Evolutionary conservation across 2,113 vertebrate genomes (phyloP).

Genomic region (Thunnus maccoyii): DNA sequence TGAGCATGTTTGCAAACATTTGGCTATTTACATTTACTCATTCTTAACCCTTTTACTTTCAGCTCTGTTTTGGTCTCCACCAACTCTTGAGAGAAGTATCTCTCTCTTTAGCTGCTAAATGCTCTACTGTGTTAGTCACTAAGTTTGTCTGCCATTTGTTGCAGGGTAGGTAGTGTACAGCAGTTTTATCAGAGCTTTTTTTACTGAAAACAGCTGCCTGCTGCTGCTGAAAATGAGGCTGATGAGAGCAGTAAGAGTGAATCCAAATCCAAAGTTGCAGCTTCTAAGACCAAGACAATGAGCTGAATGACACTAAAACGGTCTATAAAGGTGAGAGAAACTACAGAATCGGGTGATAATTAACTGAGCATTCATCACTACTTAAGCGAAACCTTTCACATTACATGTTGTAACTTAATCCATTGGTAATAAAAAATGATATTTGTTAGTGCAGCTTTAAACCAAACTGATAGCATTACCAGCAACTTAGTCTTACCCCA

Average conservation of each 20-base stretch:
- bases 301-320: conserved; percentile 17
- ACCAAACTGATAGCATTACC: neutral
- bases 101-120: neutral
- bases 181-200: neutral
- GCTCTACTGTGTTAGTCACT: neutral
- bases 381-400: neutral
- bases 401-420: neutral
- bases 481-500: conserved; percentile 11
- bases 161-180: conserved; percentile 12
- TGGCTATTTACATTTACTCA: neutral
- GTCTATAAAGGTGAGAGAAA: too few species aligned
- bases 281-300: conserved; percentile 6
- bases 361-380: neutral
- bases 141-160: conserved; percentile 5
- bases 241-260: neutral
- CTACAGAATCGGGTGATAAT: neutral
- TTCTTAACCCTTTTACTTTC: too few species aligned
- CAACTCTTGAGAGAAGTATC: neutral
- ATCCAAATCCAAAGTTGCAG: neutral
- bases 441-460: neutral
- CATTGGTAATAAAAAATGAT: conserved; percentile 2
- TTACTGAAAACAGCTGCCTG: neutral
- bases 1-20: neutral
- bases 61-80: conserved; percentile 1
- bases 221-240: conserved; percentile 20